Conservation (phyloP, 2,113 vertebrate genomes). For the Tachysurus vachellii region DNA sequence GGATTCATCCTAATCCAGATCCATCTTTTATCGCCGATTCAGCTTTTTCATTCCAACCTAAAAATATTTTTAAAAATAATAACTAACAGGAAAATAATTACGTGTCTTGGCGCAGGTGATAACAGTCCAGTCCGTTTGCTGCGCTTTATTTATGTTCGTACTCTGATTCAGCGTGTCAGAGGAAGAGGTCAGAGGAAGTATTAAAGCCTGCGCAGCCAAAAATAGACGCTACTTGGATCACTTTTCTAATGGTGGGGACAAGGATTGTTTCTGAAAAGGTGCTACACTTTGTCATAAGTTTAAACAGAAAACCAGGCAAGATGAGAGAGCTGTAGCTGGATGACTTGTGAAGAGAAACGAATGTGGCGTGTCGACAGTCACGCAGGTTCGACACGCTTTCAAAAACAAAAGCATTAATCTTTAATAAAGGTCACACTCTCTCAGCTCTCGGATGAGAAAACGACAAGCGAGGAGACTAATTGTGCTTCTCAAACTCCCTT, state of each 20-base stretch:
- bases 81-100: not conserved
- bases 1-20: not conserved
- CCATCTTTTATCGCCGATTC: not conserved
- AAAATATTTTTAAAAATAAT: too few relatives aligned
- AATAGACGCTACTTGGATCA: constrained; percentile 19
- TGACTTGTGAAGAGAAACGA: not conserved
- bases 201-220: not conserved
- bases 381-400: not conserved
- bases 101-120: not conserved
- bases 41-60: too few relatives aligned
- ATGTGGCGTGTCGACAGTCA: not conserved
- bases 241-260: constrained; percentile 16
- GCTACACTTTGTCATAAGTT: not conserved
- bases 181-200: constrained; percentile 18
- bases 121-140: not conserved
- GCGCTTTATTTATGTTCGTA: not conserved
- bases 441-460: constrained; percentile 17
- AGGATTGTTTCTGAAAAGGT: not conserved
- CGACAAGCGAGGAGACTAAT: constrained; percentile 12
- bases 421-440: constrained; percentile 50
- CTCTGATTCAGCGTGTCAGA: not conserved
- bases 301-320: not conserved
- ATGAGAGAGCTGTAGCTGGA: not conserved
- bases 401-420: constrained; percentile 38
- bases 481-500: constrained; percentile 23